phyloP scores from a whole-genome alignment of 2,113 vertebrate species.

The Mustela lutreola region DNA sequence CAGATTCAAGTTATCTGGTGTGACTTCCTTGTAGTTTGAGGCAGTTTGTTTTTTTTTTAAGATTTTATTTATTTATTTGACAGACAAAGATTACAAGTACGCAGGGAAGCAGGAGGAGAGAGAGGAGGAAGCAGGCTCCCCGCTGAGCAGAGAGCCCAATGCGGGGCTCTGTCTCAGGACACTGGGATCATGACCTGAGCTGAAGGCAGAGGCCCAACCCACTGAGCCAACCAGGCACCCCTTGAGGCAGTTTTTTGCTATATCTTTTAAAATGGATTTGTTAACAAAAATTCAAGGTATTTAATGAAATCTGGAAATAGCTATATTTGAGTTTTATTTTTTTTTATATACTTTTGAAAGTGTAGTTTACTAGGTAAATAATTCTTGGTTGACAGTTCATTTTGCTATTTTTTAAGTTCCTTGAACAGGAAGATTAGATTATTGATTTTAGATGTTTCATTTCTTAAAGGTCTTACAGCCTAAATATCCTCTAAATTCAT shows the following conservation, averaged over 20 bases:
- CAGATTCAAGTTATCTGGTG: neutral
- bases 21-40: neutral
- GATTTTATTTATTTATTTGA: too few species aligned
- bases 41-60: neutral
- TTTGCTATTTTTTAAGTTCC: neutral
- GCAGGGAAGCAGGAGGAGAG: too few species aligned
- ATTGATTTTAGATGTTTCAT: neutral
- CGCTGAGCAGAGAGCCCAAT: too few species aligned
- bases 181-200: too few species aligned
- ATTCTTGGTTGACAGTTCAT: neutral
- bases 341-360: neutral
- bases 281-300: neutral
- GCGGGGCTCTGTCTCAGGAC: too few species aligned
- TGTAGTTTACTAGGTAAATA: neutral
- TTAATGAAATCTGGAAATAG: neutral
- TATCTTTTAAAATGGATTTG: neutral
- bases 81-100: too few species aligned
- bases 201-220: too few species aligned
- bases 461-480: neutral
- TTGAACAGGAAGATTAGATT: neutral
- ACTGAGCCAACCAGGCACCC: too few species aligned
- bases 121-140: too few species aligned
- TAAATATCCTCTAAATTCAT: neutral
- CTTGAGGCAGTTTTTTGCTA: neutral
- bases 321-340: neutral